Evolutionary conservation across 2,888 invertebrate species (phyloP), one percentile per base, ranked within the genome.

Genomic region (Andrena haemorrhoa): DNA sequence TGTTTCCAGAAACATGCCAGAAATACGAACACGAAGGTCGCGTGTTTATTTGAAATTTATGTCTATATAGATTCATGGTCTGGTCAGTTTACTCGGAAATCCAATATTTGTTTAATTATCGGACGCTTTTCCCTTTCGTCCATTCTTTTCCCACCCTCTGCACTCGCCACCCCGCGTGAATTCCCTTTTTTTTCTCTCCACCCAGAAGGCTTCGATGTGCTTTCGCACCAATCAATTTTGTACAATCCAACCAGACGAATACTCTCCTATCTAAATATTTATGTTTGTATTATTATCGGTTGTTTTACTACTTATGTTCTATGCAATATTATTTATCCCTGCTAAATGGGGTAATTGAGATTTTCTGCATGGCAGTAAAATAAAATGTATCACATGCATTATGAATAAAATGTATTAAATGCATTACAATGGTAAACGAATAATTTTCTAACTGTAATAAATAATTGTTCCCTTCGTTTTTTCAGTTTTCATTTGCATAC

Each of bases 1-100:
- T 86, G 86, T 86, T 86, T 86, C 84, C 82, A 74, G 79, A 82
- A 82, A 83, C 82, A 82, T 66, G 79, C 79, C 83, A 77, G 82
- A 82, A 79, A 82, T 75, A 75, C 73, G 65, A 63, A 60, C 77
- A 8, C 56, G 73, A 73, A 61, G 49, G 53, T 51, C 41, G 60
- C 63, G 64, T 65, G 77, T 70, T 83, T 77, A 82, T 83, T 83
- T 63, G 77, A 77, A 77, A 83, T 71, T 82, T 77, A 68, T 77
- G 77, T 82, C 77, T 66, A 71, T 81, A 77, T 64, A 70, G 81
- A 74, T 70, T 49, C 66, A 31, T 72, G 65, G 31, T 66, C 68
- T 35, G 70, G 49, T 60, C 51, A 68, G 73, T 74, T 77, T 68
- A 61, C 63, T 23, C 26, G 74, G 73, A 63, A 77, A 51, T 71